Conservation (phyloP, 2,113 vertebrate species). For the Gavialis gangeticus region DNA sequence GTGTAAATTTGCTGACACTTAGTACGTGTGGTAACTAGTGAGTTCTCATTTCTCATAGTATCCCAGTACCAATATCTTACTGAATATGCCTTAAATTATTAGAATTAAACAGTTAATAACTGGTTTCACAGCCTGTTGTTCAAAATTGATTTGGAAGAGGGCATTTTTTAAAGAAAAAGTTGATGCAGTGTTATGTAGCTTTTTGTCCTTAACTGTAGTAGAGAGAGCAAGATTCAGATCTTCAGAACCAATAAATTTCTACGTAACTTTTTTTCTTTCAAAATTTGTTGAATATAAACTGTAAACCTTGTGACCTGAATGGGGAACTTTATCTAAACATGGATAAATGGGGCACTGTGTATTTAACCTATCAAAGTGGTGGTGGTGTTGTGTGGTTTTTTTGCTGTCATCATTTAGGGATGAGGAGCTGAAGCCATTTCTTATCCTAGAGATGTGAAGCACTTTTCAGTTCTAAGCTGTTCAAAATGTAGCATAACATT, state of each 20-base stretch:
- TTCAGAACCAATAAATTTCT: slow-evolving; percentile 22
- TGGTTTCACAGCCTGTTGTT: not conserved
- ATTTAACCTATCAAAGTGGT: slow-evolving; percentile 63
- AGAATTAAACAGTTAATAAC: slow-evolving; percentile 22
- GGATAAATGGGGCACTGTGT: slow-evolving; percentile 62
- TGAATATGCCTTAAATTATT: slow-evolving; percentile 71
- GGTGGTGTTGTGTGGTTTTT: slow-evolving; percentile 13
- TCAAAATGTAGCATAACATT: slow-evolving; percentile 61
- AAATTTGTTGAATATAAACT: slow-evolving; percentile 39
- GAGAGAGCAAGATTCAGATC: not conserved
- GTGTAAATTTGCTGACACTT: slow-evolving; percentile 36
- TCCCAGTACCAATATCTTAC: not conserved
- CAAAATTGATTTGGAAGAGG: not conserved
- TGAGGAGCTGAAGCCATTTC: slow-evolving; percentile 74
- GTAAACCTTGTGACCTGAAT: slow-evolving; percentile 6
- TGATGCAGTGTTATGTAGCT: not conserved
- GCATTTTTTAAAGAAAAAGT: not conserved
- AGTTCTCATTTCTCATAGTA: slow-evolving; percentile 17
- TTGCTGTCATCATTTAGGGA: slow-evolving; percentile 65
- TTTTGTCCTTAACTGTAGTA: slow-evolving; percentile 2
- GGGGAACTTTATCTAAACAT: slow-evolving; percentile 35
- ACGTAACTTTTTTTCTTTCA: slow-evolving; percentile 22
- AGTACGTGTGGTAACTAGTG: not conserved
- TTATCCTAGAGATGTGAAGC: slow-evolving; percentile 70
- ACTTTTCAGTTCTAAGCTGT: slow-evolving; percentile 64